Percentiles rank a stretch among this genome's conserved stretches.
Evolutionary conservation across 2,888 invertebrate species (phyloP).

Genomic region (Tenthredo livida): DNA sequence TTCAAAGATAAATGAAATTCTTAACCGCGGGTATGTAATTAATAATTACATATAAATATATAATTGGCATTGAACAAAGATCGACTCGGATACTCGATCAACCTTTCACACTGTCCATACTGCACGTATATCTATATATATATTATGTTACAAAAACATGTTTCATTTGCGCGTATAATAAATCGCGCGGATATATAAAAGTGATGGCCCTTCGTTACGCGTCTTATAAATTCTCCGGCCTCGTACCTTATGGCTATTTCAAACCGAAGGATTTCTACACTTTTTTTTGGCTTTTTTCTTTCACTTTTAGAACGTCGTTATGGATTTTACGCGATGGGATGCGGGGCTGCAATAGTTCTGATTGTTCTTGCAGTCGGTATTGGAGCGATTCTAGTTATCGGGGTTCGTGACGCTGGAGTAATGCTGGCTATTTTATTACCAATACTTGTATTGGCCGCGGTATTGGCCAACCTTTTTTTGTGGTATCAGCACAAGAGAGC

Average conservation of each 20-base stretch:
- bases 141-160: neutral
- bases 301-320: slow-evolving; percentile 57
- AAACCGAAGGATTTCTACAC: neutral
- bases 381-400: slow-evolving; percentile 57
- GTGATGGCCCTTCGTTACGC: slow-evolving; percentile 19
- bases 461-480: slow-evolving; percentile 57
- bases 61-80: neutral
- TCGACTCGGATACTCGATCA: neutral
- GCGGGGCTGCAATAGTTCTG: slow-evolving; percentile 54
- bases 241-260: neutral
- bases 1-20: neutral
- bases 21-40: neutral
- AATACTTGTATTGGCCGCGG: slow-evolving; percentile 55
- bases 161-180: neutral
- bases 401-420: slow-evolving; percentile 56
- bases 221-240: neutral
- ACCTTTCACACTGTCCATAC: neutral
- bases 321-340: slow-evolving; percentile 56
- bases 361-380: slow-evolving; percentile 54
- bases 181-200: neutral
- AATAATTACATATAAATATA: neutral
- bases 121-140: neutral
- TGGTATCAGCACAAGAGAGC: slow-evolving; percentile 58
- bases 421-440: slow-evolving; percentile 57
- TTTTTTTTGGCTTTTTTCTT: neutral